Evolutionary conservation across 2,113 vertebrate genomes (phyloP), one percentile per base, ranked within the genome.

Genomic region (Trematocara stigmaticum): DNA sequence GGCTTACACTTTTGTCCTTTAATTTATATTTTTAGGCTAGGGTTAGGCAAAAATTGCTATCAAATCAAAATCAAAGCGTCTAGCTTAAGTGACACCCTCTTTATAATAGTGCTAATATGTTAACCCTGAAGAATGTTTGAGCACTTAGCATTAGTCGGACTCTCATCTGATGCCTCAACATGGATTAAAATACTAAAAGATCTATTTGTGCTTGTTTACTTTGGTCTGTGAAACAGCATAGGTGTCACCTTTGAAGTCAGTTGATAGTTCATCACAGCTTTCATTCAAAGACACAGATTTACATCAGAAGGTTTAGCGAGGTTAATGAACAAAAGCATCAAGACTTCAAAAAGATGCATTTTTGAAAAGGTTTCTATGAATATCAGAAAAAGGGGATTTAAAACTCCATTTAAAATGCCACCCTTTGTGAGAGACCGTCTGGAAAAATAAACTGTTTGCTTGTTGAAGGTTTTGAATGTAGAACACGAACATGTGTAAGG

Each of bases 21-120:
- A 84, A 92, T 85, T 93, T 82, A 87, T 94, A 93, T 94, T 94
- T 95, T 93, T 88, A 92, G 89, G 84, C 1, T 16, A 76, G 79
- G 79, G 86, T 91, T 40, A 61, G 1, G 8, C 11, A 49, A 66
- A 84, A 87, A 86, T 26, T 64, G 59, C 88, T n/a, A n/a, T n/a
- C n/a, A n/a, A n/a, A n/a, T n/a, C n/a, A n/a, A n/a, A n/a, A n/a
- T 74, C n/a, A 42, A 51, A 31, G 56, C 78, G 52, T 20, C 56
- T 55, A 74, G 76, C 52, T 78, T 87, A 71, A 85, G 45, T 83
- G 85, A 64, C 52, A 38, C 88, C 57, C 81, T 86, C 83, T 89
- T 92, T 94, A 61, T 85, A 78, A 76, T 4, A 6, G 89, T 83
- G 90, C 66, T 81, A 85, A 86, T 61, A 57, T 76, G 84, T 90